A percentile compares a stretch with the other conserved stretches of the same genome.
Conservation (phyloP, 2,888 invertebrate genomes). For the Chesias legatella region DNA sequence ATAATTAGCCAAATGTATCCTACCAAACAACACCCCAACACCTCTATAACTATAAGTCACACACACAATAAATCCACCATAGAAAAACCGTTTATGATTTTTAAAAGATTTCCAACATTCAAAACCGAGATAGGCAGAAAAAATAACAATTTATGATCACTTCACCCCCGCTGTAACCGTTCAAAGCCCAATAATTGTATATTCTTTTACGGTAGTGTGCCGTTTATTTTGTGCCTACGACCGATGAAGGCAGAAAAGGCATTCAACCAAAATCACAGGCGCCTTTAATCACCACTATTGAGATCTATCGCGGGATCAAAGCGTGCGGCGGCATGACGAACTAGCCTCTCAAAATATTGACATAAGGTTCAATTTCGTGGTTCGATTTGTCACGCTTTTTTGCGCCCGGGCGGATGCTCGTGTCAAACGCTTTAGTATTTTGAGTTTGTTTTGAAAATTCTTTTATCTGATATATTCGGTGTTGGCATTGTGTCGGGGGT, state of each 20-base stretch:
- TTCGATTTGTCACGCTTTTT: slow-evolving; percentile 67
- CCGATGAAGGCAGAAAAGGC: slow-evolving; percentile 74
- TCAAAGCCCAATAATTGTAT: slow-evolving; percentile 80
- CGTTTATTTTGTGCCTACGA: slow-evolving; percentile 72
- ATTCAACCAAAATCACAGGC: slow-evolving; percentile 80
- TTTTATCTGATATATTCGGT: slow-evolving; percentile 79
- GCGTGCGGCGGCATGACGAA: slow-evolving; percentile 62
- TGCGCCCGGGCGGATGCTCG: slow-evolving; percentile 77
- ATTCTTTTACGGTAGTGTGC: slow-evolving; percentile 81
- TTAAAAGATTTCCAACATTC: slow-evolving; percentile 68
- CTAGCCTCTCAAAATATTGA: slow-evolving; percentile 62
- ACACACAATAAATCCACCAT: slow-evolving; percentile 62
- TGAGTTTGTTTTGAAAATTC: slow-evolving; percentile 81
- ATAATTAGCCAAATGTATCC: slow-evolving; percentile 65
- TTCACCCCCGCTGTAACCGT: slow-evolving; percentile 79
- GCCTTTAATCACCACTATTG: slow-evolving; percentile 81
- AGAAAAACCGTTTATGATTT: slow-evolving; percentile 67
- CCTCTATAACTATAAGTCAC: slow-evolving; percentile 42
- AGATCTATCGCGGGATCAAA: slow-evolving; percentile 79
- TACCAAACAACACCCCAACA: slow-evolving; percentile 49
- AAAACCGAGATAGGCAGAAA: slow-evolving; percentile 47
- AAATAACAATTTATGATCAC: slow-evolving; percentile 77
- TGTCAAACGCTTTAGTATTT: slow-evolving; percentile 81
- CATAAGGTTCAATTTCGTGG: slow-evolving; percentile 60
- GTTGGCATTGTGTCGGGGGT: slow-evolving; percentile 61